Percentiles rank a stretch among this genome's conserved stretches.
phyloP scores from a whole-genome alignment of 1,140 invertebrate species.

The Cecropterus lyciades region DNA sequence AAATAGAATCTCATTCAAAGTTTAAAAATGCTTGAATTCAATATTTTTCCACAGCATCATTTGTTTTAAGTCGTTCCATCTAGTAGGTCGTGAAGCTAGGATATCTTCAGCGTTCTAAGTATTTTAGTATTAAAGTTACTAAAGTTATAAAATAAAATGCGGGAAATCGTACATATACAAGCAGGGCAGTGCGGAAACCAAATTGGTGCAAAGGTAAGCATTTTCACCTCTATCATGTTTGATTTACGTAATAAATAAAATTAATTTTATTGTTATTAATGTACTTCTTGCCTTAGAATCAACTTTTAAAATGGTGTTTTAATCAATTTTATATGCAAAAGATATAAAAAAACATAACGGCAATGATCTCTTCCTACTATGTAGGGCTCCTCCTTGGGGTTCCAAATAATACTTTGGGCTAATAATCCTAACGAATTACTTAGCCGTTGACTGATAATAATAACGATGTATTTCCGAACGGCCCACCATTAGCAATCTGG shows the following conservation, averaged over 20 bases:
- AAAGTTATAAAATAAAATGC: constrained; percentile 44
- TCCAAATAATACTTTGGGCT: no score
- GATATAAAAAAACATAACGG: no score
- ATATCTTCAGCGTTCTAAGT: constrained; percentile 43
- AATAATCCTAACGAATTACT: no score
- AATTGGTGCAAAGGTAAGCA: constrained; percentile 92
- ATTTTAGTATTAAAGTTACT: constrained; percentile 49
- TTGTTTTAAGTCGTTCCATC: constrained; percentile 65
- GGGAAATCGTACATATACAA: constrained; percentile 92
- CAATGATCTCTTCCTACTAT: no score
- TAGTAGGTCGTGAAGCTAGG: constrained; percentile 54
- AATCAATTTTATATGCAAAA: no score
- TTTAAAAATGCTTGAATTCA: constrained; percentile 35
- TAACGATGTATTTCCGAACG: no score
- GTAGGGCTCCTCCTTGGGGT: no score
- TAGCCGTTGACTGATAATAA: no score
- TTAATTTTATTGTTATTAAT: no score
- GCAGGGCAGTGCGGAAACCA: constrained; percentile 95
- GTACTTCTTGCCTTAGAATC: no score
- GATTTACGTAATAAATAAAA: constrained; percentile 5
- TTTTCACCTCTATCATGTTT: not conserved
- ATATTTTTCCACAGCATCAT: constrained; percentile 43
- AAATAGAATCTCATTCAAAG: constrained; percentile 23
- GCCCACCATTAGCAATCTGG: no score
- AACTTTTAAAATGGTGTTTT: no score